Conservation (phyloP, 2,113 vertebrate genomes). For the Melospiza melodia region DNA sequence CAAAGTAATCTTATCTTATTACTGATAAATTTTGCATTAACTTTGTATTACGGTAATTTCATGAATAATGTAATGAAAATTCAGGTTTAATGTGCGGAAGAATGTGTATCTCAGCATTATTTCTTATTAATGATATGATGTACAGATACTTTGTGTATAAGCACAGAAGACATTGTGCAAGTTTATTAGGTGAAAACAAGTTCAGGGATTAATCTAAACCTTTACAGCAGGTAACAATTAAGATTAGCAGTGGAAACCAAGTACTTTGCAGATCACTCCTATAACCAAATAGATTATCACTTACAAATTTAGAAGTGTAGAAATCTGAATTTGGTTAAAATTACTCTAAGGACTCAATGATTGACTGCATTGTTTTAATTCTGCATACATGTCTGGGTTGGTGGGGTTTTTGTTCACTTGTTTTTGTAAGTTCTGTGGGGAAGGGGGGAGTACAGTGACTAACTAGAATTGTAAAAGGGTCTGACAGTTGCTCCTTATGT, state of each 20-base stretch:
- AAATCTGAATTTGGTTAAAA: background rate
- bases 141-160: background rate
- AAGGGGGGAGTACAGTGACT: background rate
- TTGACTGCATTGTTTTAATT: background rate
- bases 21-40: background rate
- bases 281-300: background rate
- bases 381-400: background rate
- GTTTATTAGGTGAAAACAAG: background rate
- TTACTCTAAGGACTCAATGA: background rate
- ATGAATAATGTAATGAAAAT: background rate
- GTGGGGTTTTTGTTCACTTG: rapidly evolving
- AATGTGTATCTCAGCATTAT: background rate
- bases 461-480: background rate
- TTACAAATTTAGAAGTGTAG: background rate
- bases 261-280: background rate
- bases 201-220: background rate
- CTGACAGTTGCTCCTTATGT: background rate
- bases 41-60: background rate
- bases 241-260: background rate
- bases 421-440: background rate
- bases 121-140: background rate
- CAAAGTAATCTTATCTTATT: background rate
- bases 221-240: background rate
- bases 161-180: background rate
- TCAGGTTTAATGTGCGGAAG: background rate